Conservation (phyloP, 2,888 invertebrate genomes). For the Sphecodes monilicornis region DNA sequence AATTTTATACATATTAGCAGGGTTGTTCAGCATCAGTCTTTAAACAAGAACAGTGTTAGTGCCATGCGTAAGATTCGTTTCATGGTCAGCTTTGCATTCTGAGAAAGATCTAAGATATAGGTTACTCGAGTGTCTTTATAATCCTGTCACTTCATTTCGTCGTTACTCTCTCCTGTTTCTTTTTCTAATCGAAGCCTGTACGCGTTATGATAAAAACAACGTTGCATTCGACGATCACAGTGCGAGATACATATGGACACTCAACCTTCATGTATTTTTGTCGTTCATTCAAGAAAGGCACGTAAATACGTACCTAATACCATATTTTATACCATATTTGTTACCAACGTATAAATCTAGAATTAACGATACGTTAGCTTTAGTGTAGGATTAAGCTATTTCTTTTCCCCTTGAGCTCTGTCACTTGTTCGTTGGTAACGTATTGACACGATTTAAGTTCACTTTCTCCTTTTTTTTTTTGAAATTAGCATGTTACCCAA, state of each 20-base stretch:
- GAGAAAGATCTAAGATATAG: slow-evolving; percentile 48
- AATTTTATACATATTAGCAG: slow-evolving; percentile 76
- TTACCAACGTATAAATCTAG: slow-evolving; percentile 82
- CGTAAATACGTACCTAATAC: slow-evolving; percentile 69
- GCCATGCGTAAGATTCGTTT: slow-evolving; percentile 76
- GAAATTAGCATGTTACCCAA: slow-evolving; percentile 70
- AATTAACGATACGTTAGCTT: slow-evolving; percentile 73
- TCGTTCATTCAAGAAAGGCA: slow-evolving; percentile 46
- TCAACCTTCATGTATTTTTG: slow-evolving; percentile 46
- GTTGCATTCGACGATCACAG: slow-evolving; percentile 39
- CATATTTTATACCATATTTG: slow-evolving; percentile 83
- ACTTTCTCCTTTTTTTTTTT: slow-evolving; percentile 51
- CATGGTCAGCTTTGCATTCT: slow-evolving; percentile 51
- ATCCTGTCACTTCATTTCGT: slow-evolving; percentile 36
- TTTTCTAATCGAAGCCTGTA: slow-evolving; percentile 35
- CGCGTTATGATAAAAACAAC: slow-evolving; percentile 37
- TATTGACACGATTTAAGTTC: slow-evolving; percentile 61
- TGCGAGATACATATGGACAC: slow-evolving; percentile 40
- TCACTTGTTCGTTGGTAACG: slow-evolving; percentile 69
- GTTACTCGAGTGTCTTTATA: slow-evolving; percentile 60
- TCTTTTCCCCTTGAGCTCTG: slow-evolving; percentile 48
- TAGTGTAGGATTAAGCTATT: slow-evolving; percentile 75
- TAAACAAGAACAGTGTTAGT: slow-evolving; percentile 56
- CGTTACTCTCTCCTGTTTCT: slow-evolving; percentile 27
- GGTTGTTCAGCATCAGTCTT: slow-evolving; percentile 64